Evolutionary conservation across 1,140 invertebrate species (phyloP).

Genomic region (Nomia melanderi): DNA sequence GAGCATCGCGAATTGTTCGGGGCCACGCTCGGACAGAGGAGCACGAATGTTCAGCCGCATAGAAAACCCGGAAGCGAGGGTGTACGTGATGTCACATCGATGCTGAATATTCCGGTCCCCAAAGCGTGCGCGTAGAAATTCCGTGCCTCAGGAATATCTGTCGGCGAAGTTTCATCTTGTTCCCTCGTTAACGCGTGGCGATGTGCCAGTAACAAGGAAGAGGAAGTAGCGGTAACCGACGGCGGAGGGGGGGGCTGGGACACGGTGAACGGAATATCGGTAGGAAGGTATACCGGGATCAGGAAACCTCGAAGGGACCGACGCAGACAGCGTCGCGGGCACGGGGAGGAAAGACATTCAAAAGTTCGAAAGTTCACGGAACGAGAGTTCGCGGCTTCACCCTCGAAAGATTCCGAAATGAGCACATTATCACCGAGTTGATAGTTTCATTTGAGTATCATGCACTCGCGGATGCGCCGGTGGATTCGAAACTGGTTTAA

Average conservation of each 20-base stretch:
- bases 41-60: background rate
- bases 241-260: background rate
- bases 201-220: conserved; percentile 33
- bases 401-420: conserved; percentile 31
- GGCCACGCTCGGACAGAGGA: background rate
- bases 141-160: conserved; percentile 15
- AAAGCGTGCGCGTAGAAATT: background rate
- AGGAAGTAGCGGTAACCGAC: background rate
- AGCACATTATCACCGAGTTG: conserved; percentile 17
- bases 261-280: background rate
- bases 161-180: conserved; percentile 37
- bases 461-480: background rate
- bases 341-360: too few relatives aligned
- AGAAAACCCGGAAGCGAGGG: conserved; percentile 13
- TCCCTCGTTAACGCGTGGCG: conserved; percentile 46
- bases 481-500: background rate
- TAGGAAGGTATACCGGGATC: background rate
- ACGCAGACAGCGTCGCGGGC: background rate
- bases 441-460: conserved; percentile 6
- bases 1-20: background rate
- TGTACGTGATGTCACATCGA: conserved; percentile 29
- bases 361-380: conserved; percentile 33
- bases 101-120: conserved; percentile 24
- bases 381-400: conserved; percentile 23
- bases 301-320: background rate